Percentiles rank a stretch among this genome's conserved stretches.
Conservation (phyloP, 2,797 vertebrate genomes). For the Holocentrus rufus region DNA sequence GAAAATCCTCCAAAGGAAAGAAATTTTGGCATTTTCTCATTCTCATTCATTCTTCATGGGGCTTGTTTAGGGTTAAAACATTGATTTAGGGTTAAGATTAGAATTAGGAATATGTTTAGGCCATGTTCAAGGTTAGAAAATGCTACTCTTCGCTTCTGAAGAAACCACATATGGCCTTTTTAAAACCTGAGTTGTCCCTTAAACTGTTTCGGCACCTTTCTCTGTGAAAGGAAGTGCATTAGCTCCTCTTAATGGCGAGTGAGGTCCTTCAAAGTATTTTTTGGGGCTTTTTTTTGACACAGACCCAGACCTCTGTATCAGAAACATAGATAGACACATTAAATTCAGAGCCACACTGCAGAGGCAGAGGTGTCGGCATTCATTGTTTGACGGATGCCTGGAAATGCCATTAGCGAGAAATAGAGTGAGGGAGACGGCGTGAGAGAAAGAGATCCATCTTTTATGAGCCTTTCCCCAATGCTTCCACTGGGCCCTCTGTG, state of each 20-base stretch:
- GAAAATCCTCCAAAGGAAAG: too few species aligned
- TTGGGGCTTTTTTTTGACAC: neutral
- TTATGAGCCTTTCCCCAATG: slow-evolving; percentile 58
- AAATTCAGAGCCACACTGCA: slow-evolving; percentile 19
- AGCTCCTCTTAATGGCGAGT: slow-evolving; percentile 10
- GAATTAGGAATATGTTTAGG: too few species aligned
- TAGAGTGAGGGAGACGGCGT: slow-evolving; percentile 57
- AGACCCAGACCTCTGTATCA: slow-evolving; percentile 18
- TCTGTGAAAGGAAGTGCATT: slow-evolving; percentile 23
- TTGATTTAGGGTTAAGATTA: too few species aligned
- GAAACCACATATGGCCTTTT: too few species aligned
- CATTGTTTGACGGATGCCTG: slow-evolving; percentile 41
- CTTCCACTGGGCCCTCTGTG: slow-evolving; percentile 43
- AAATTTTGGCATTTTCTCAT: too few species aligned
- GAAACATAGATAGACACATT: slow-evolving; percentile 35
- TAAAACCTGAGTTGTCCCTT: too few species aligned
- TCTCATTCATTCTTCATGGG: too few species aligned
- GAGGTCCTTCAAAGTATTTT: neutral
- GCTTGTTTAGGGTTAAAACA: too few species aligned
- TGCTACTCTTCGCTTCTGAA: too few species aligned
- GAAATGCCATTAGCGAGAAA: slow-evolving; percentile 63
- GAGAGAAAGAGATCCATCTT: slow-evolving; percentile 64
- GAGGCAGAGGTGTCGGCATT: slow-evolving; percentile 20
- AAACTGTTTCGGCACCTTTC: slow-evolving; percentile 1
- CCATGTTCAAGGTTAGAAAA: too few species aligned